These are phyloP conservation scores for Carlito syrichta DNA, from an alignment of 2,113 vertebrate species.

Conservation along the genomic window DNA sequence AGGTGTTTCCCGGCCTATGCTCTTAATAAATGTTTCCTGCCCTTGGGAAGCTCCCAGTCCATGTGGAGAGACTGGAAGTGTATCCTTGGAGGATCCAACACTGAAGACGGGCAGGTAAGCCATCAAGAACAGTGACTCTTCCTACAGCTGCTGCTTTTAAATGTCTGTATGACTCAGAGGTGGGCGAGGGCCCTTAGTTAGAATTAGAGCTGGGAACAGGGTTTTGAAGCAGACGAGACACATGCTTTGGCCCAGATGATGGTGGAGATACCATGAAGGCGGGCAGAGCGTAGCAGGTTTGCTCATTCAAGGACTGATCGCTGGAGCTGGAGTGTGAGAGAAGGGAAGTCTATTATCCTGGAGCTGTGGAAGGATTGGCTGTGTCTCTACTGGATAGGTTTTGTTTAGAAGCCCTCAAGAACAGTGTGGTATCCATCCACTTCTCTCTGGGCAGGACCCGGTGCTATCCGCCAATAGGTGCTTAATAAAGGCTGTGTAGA, in stretches of 20 bases:
- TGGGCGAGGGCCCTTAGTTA: neutral
- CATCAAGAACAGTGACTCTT: neutral
- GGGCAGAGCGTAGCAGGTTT: neutral
- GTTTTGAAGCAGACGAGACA: neutral
- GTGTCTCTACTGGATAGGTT: neutral
- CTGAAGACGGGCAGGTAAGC: accelerated
- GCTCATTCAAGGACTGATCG: neutral
- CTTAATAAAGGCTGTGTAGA: neutral
- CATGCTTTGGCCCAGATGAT: neutral
- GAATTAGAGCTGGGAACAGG: neutral
- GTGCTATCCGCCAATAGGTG: neutral
- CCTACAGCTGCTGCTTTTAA: neutral
- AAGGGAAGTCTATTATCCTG: neutral
- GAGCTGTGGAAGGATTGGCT: neutral
- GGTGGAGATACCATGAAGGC: accelerated
- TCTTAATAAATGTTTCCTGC: neutral
- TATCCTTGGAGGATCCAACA: accelerated
- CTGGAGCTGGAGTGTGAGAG: neutral
- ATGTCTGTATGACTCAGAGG: neutral
- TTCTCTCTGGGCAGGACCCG: neutral
- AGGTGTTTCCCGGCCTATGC: too few species aligned
- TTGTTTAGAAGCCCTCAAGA: neutral
- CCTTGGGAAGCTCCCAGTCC: neutral
- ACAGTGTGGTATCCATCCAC: neutral
- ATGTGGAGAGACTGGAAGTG: neutral